phyloP scores from a whole-genome alignment of 1,140 invertebrate species.

The Adoxophyes honmai region DNA sequence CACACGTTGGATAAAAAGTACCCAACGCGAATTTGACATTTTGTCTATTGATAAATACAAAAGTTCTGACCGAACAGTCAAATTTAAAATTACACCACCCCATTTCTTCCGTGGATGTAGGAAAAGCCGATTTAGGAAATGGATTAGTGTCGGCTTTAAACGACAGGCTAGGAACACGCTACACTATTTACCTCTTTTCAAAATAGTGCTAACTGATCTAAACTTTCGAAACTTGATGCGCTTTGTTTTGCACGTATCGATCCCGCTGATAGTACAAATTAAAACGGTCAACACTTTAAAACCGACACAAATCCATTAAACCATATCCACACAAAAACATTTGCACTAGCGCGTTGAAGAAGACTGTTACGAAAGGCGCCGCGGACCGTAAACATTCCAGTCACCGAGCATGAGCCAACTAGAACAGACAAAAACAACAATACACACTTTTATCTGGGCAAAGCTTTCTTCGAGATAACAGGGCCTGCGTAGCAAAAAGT shows the following conservation, averaged over 20 bases:
- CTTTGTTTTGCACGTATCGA: not conserved
- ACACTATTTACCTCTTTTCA: too few relatives aligned
- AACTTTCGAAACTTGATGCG: not conserved
- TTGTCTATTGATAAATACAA: too few relatives aligned
- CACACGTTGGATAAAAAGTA: too few relatives aligned
- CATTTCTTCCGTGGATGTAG: too few relatives aligned
- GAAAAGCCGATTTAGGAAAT: too few relatives aligned
- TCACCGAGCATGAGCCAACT: conserved; percentile 52
- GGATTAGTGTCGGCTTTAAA: too few relatives aligned
- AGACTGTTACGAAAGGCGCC: conserved; percentile 68
- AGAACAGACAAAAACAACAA: conserved; percentile 57
- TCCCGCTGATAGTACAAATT: conserved; percentile 3
- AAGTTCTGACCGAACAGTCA: too few relatives aligned
- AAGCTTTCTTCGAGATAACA: conserved; percentile 36
- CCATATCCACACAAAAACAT: conserved; percentile 63
- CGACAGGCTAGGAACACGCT: too few relatives aligned
- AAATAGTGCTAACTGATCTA: too few relatives aligned
- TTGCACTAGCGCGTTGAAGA: conserved; percentile 61
- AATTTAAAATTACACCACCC: too few relatives aligned
- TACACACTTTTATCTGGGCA: conserved; percentile 29
- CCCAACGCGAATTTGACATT: too few relatives aligned
- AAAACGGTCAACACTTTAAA: conserved; percentile 17
- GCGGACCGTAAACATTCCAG: conserved; percentile 71
- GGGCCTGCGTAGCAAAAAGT: conserved; percentile 22
- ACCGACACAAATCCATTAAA: conserved; percentile 43